Base-by-base conservation (phyloP, 1,140 invertebrate species). In the Diorhabda sublineata region DNA sequence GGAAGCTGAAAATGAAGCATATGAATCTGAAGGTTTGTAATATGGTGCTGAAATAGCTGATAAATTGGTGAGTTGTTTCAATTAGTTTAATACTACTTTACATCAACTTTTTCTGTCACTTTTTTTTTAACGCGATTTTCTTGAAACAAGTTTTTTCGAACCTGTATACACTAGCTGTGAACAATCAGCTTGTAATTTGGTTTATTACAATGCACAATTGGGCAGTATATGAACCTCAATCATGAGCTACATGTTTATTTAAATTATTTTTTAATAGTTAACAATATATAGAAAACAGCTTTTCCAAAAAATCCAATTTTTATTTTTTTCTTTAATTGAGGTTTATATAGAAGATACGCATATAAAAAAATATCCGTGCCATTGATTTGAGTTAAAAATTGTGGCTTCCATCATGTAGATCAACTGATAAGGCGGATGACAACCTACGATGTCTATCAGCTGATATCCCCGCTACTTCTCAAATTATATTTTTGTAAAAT, bases 291-390 rank as follows among this genome's bases (percentile, higher is more conserved):
- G n/a, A 56, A 56, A 56, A 6, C 6, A 56, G 52, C 6, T 56
- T 7, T 7, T 5, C 11, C 45, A 9, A 26, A 3, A 68, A 9
- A 52, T 42, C n/a, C 6, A 5, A 67, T 61, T 61, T 47, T 68
- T 68, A 9, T 66, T 6, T 62, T 62, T 62, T 62, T 7, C 41
- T 62, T 42, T 47, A 6, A 7, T n/a, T n/a, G n/a, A 56, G 6
- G 52, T 26, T 26, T 26, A 26, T 26, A 26, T 26, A 26, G 26
- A 26, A 26, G 26, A 26, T 26, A 26, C 26, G 2, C 52, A 56
- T 7, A 7, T 56, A 56, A 56, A 56, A 56, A 56, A 56, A 56
- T 7, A 56, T 56, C 52, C 52, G 52, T 7, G 6, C n/a, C 52
- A 56, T 2, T 56, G 52, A 56, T 56, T 56, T 56, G 6, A 7